These are phyloP conservation scores for Alouatta palliata DNA, from an alignment of 2,113 vertebrate species.

Conservation along the genomic window DNA sequence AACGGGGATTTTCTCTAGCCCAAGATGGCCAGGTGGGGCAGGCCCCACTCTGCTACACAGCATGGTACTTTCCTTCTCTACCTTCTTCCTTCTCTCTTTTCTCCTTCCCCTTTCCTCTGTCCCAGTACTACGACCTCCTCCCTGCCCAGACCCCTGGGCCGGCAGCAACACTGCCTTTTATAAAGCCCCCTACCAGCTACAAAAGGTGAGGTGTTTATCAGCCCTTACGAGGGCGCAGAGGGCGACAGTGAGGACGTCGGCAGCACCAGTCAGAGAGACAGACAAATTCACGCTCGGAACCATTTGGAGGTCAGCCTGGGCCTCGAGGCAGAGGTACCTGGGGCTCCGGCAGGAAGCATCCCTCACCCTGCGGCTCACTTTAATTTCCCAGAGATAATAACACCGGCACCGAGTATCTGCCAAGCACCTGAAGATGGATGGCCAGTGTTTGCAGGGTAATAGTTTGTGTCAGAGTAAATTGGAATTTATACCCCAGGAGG, in stretches of 20 bases:
- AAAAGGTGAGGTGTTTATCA: background rate
- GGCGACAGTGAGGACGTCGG: accelerated
- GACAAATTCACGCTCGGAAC: background rate
- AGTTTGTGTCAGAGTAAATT: slow-evolving; percentile 56
- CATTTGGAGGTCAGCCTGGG: background rate
- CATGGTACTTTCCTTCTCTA: accelerated
- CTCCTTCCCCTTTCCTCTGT: too few species aligned
- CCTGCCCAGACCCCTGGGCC: too few species aligned
- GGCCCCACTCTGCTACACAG: too few species aligned
- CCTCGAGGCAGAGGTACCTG: background rate
- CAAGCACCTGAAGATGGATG: slow-evolving; percentile 36
- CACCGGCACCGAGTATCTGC: background rate
- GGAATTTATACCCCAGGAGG: slow-evolving; percentile 64
- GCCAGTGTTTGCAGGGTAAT: slow-evolving; percentile 36
- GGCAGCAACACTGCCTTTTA: accelerated
- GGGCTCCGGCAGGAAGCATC: background rate
- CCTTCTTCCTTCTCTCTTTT: too few species aligned
- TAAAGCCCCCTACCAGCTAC: too few species aligned
- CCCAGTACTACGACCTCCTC: too few species aligned
- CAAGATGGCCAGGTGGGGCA: accelerated
- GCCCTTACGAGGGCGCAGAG: background rate
- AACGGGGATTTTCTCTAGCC: background rate
- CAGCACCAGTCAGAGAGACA: background rate
- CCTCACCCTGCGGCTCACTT: background rate
- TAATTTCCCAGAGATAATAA: slow-evolving; percentile 47